Conservation (phyloP, 2,113 vertebrate species). For the Origma solitaria region DNA sequence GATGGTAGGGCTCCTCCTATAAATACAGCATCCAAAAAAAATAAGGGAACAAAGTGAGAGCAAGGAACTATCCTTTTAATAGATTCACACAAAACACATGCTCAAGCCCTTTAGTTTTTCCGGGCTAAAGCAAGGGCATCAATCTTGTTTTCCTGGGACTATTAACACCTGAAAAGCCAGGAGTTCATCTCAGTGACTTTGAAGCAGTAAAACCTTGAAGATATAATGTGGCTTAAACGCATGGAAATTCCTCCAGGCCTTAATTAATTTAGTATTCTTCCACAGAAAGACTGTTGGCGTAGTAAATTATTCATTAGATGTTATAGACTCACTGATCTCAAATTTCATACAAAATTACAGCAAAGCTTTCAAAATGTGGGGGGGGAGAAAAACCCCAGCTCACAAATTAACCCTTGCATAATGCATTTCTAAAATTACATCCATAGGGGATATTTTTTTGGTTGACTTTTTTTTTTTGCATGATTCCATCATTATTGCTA, state of each 20-base stretch:
- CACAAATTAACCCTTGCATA: conserved; percentile 65
- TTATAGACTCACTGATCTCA: conserved; percentile 68
- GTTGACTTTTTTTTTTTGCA: not conserved
- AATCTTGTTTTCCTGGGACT: conserved; percentile 48
- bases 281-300: conserved; percentile 68
- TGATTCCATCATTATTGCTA: conserved; percentile 35
- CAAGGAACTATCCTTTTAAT: not conserved
- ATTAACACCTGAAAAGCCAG: conserved; percentile 53
- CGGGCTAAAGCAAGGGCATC: conserved; percentile 15
- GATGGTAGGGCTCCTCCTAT: not conserved
- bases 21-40: not conserved
- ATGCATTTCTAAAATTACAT: conserved; percentile 43
- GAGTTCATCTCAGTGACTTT: conserved; percentile 60
- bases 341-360: conserved; percentile 70
- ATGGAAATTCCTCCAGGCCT: conserved; percentile 72
- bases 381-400: not conserved
- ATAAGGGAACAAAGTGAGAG: not conserved
- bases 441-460: not conserved
- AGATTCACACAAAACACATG: not conserved
- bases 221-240: conserved; percentile 68
- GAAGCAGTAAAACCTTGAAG: conserved; percentile 70
- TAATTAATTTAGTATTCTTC: conserved; percentile 75
- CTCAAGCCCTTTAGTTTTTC: not conserved
- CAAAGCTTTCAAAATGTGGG: conserved; percentile 54
- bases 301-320: conserved; percentile 76